A percentile compares a stretch with the other conserved stretches of the same genome.
phyloP scores from a whole-genome alignment of 2,113 vertebrate genomes.

The Thomomys bottae region DNA sequence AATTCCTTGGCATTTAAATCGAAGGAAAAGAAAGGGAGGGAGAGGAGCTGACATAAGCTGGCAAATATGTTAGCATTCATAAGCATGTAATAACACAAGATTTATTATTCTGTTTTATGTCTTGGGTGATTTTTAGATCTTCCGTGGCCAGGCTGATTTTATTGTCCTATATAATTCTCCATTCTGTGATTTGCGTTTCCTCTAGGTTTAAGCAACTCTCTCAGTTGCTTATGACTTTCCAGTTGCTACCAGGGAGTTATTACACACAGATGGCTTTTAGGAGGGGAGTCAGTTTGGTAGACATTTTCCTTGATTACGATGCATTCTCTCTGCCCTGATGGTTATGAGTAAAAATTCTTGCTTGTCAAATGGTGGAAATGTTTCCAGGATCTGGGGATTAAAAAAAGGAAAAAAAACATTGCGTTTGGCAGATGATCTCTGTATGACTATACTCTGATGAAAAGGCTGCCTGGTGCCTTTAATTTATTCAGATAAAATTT shows the following conservation, averaged over 20 bases:
- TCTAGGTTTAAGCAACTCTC: constrained; percentile 70
- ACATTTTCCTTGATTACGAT: constrained; percentile 65
- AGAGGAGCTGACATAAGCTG: constrained; percentile 5
- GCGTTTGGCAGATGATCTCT: constrained; percentile 54
- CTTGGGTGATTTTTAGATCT: constrained; percentile 39
- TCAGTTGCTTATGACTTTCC: constrained; percentile 55
- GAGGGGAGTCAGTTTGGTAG: constrained; percentile 50
- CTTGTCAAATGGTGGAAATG: constrained; percentile 45
- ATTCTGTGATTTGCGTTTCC: constrained; percentile 66
- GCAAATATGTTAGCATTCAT: constrained; percentile 45
- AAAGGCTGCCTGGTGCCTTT: constrained; percentile 47
- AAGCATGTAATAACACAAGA: constrained; percentile 47
- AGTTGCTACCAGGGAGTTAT: constrained; percentile 49
- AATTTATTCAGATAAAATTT: constrained; percentile 74
- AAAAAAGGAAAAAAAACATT: constrained; percentile 56
- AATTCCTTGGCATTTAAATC: background rate
- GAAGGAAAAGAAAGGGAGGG: constrained; percentile 17
- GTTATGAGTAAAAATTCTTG: constrained; percentile 57
- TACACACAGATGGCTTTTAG: constrained; percentile 59
- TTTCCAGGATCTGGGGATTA: constrained; percentile 34
- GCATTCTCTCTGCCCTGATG: constrained; percentile 54
- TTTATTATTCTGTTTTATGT: constrained; percentile 62
- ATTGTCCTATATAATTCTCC: constrained; percentile 65
- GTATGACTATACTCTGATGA: constrained; percentile 39
- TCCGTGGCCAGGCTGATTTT: constrained; percentile 63